These are phyloP conservation scores for Drosophila histrio DNA, from an alignment of 2,888 invertebrate genomes.

Conservation along the genomic window DNA sequence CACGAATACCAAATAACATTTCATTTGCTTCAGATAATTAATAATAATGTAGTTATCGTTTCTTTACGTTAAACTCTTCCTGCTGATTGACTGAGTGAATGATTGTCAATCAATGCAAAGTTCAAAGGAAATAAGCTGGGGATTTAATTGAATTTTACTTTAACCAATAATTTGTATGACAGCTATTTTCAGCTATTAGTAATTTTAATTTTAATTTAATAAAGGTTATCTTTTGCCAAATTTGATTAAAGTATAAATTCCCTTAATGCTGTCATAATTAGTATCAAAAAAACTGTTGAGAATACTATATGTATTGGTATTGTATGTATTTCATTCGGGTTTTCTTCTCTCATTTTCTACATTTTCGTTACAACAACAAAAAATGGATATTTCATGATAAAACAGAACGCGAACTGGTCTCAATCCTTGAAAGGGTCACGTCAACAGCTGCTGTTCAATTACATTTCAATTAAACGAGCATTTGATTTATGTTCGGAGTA, in stretches of 20 bases:
- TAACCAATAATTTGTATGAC: too few relatives aligned
- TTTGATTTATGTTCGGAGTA: slow-evolving; percentile 20
- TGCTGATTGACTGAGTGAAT: background rate
- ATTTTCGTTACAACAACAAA: background rate
- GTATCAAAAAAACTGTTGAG: too few relatives aligned
- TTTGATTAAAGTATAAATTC: too few relatives aligned
- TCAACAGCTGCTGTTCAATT: slow-evolving; percentile 17
- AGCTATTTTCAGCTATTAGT: too few relatives aligned
- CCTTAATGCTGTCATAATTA: too few relatives aligned
- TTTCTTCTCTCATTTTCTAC: background rate
- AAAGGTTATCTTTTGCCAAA: too few relatives aligned
- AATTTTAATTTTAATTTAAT: too few relatives aligned
- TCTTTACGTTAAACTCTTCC: background rate
- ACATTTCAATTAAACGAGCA: slow-evolving; percentile 30
- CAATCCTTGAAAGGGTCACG: background rate
- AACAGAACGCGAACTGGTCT: background rate
- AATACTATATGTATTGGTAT: background rate
- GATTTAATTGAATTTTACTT: too few relatives aligned
- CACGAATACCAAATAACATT: slow-evolving; percentile 3
- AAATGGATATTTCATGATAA: background rate
- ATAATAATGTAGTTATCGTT: background rate
- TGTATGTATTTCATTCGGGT: background rate
- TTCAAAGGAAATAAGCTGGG: too few relatives aligned
- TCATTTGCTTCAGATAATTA: slow-evolving; percentile 4
- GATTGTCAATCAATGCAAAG: background rate